phyloP scores from a whole-genome alignment of 92 coral and sea anemone species.

The Zoanthus solanderi region DNA sequence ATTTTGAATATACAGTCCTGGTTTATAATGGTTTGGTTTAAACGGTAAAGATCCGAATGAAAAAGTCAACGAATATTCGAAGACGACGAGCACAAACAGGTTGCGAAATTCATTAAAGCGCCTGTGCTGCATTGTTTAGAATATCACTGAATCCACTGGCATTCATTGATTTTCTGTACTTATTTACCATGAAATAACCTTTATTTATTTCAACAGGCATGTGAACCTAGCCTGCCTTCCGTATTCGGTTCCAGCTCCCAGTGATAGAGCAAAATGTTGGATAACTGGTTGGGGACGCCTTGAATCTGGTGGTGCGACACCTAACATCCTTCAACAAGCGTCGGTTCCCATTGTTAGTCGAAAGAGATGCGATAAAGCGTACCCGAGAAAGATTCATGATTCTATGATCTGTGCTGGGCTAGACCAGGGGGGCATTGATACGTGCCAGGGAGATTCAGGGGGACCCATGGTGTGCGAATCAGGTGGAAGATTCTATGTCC shows the following conservation, averaged over 20 bases:
- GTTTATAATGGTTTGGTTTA: too few species aligned
- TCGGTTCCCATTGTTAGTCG: slow-evolving; percentile 67
- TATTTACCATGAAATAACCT: neutral
- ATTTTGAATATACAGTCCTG: too few species aligned
- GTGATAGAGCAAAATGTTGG: slow-evolving; percentile 67
- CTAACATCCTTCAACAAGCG: slow-evolving; percentile 68
- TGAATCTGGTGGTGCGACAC: slow-evolving; percentile 64
- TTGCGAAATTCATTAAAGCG: too few species aligned
- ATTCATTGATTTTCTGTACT: too few species aligned
- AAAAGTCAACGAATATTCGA: too few species aligned
- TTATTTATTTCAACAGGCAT: slow-evolving; percentile 16
- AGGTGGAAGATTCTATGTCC: slow-evolving; percentile 51
- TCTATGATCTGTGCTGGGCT: too few species aligned
- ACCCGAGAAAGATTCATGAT: slow-evolving; percentile 7
- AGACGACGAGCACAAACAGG: too few species aligned
- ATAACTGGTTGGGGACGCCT: slow-evolving; percentile 86
- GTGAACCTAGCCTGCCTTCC: slow-evolving; percentile 81
- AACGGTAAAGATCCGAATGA: too few species aligned
- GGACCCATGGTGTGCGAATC: too few species aligned
- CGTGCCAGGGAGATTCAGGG: slow-evolving; percentile 71
- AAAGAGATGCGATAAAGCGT: slow-evolving; percentile 66
- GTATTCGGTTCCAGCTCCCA: slow-evolving; percentile 60
- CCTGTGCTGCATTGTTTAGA: too few species aligned
- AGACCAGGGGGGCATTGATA: slow-evolving; percentile 73
- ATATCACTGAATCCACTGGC: too few species aligned